Base-by-base conservation (phyloP, 2,113 vertebrate genomes). In the Mirza zaza region DNA sequence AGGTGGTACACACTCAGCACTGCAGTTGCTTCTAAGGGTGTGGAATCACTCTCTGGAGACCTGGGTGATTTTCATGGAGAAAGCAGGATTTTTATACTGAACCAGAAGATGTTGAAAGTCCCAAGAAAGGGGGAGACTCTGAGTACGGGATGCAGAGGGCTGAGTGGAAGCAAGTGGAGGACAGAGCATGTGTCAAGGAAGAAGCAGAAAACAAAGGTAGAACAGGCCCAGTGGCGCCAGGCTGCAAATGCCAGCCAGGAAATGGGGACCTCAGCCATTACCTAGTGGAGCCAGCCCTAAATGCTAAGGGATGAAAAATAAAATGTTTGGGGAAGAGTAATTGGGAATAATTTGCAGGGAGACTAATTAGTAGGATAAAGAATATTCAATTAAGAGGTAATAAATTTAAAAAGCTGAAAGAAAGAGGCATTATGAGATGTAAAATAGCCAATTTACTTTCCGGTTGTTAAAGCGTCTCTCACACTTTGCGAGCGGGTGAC, bases 381-480 rank as follows among this genome's bases (percentile, higher is more conserved):
- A 91, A 92, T 50, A 92, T 68, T 27, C 81, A 95, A 59, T 52
- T 68, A 90, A 92, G 81, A 87, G 8, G 52, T 50, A 83, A 90
- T 83, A 71, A 21, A 87, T 88, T 76, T 91, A 27, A n/a, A 85
- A 94, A 86, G 57, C 68, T 55, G 11, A 88, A 76, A 77, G 25
- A 45, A 34, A 91, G 50, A 96, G 21, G 39, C 52, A 65, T 87
- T 36, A 39, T 81, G 50, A 97, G 48, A 88, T 89, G n/a, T 70
- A 90, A 96, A 97, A 68, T 67, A 94, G 65, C 42, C 75, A 63
- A 21, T 90, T 90, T 95, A 73, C 50, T 94, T 82, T 95, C 39
- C 42, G 18, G 45, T 90, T 79, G 11, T 87, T 89, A 86, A 87
- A 79, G 17, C 36, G 36, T 32, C 36, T 70, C 79, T 76, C 63